Conservation (phyloP, 1,140 invertebrate genomes). For the Zaprionus gabonicus region DNA sequence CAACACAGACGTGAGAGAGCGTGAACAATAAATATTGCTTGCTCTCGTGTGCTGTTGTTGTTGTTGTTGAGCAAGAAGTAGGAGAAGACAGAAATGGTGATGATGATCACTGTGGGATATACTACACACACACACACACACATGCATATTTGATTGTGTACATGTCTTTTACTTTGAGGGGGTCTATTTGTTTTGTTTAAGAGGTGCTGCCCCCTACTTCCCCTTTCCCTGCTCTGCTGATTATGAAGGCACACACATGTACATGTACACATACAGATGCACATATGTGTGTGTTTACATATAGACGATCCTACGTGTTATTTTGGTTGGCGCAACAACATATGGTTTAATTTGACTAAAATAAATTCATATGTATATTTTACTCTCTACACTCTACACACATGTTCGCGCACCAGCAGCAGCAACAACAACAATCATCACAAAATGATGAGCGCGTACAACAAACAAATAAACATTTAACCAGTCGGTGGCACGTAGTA, state of each 20-base stretch:
- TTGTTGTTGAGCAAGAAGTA: conserved; percentile 46
- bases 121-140: conserved; percentile 12
- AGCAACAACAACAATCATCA: conserved; percentile 21
- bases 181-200: conserved; percentile 79
- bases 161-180: conserved; percentile 78
- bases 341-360: conserved; percentile 78
- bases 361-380: conserved; percentile 68
- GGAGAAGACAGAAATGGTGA: conserved; percentile 43
- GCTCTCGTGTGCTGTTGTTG: conserved; percentile 6
- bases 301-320: conserved; percentile 74
- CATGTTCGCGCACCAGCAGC: conserved; percentile 58
- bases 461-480: conserved; percentile 78
- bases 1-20: conserved; percentile 40
- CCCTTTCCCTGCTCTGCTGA: conserved; percentile 23
- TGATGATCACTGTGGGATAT: conserved; percentile 35
- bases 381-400: conserved; percentile 74
- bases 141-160: conserved; percentile 70
- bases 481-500: conserved; percentile 80
- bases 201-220: conserved; percentile 56
- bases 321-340: conserved; percentile 75
- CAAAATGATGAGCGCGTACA: conserved; percentile 19
- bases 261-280: not conserved
- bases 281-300: conserved; percentile 19
- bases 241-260: conserved; percentile 44
- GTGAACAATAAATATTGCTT: conserved; percentile 49